Base-by-base conservation (phyloP, 2,797 vertebrate genomes). In the Rhincodon typus region DNA sequence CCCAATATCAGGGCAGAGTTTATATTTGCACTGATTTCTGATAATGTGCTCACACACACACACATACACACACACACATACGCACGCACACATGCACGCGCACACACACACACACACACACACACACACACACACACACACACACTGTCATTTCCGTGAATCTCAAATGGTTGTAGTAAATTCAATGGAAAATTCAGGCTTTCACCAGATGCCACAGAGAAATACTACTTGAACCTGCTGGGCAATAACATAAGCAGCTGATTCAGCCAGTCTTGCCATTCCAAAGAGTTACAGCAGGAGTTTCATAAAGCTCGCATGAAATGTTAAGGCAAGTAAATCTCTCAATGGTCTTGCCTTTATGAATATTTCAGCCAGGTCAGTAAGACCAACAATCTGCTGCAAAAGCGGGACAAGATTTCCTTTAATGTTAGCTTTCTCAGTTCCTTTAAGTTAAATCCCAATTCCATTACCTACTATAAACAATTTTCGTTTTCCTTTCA, bases 81-180 rank as follows among this genome's bases (percentile, higher is more conserved):
- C 66, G 10, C 0, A 69, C 67, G 2, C 1, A 21, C 67, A 69
- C 17, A 69, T 17, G 13, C 67, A 69, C 67, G 6, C 2, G 12
- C 95, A 87, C 96, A 86, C 70, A 94, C 96, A 88, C 70, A 91
- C 86, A 96, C 53, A 96, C 95, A 94, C 57, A 96, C 62, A 57
- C 79, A 72, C 82, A 95, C 87, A 96, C 79, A 66, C 79, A 95
- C 50, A 62, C 62, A 96, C 96, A 96, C 97, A 97, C 96, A 82
- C 38, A 67, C 15, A 84, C 0, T 8, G 13, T 25, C 74, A 84
- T 38, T 79, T 53, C 90, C 53, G 15, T 34, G 62, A 17, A 53
- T 79, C 25, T 34, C 17, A 7, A 46, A 79, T 38, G 77, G 15
- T 23, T 69, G 53, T 27, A n/a, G 66, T 94, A 34, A 25, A 77